Evolutionary conservation across 2,888 invertebrate species (phyloP).

Genomic region (Thecophora atra): DNA sequence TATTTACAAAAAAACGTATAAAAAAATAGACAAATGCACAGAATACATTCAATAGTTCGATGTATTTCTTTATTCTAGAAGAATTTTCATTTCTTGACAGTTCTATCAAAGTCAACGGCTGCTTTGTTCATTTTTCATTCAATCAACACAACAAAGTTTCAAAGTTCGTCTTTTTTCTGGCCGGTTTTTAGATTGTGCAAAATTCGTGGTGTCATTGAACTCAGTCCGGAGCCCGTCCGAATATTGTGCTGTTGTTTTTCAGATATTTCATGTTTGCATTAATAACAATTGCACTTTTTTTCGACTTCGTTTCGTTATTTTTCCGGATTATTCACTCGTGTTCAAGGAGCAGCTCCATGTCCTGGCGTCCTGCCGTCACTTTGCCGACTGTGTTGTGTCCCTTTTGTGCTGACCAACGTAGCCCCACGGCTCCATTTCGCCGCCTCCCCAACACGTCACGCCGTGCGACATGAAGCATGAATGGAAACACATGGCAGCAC

Average conservation of each 20-base stretch:
- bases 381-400: constrained; percentile 40
- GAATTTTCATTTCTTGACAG: no score
- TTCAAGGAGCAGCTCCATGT: constrained; percentile 35
- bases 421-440: neutral
- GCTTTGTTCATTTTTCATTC: no score
- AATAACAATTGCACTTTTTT: neutral
- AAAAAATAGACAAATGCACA: no score
- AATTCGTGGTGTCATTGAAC: neutral
- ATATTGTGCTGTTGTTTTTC: constrained; percentile 1
- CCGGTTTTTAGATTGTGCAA: no score
- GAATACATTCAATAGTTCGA: no score
- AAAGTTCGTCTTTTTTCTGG: no score
- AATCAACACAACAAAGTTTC: no score
- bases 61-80: no score
- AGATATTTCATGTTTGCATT: no score
- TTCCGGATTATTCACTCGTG: neutral
- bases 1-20: no score
- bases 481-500: constrained; percentile 6
- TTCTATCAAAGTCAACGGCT: no score
- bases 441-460: neutral
- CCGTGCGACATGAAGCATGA: constrained; percentile 2
- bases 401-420: constrained; percentile 38
- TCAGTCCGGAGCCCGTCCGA: neutral
- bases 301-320: neutral
- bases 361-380: constrained; percentile 40